Conservation (phyloP, 2,888 invertebrate species). For the Rhyacophila evoluta region DNA sequence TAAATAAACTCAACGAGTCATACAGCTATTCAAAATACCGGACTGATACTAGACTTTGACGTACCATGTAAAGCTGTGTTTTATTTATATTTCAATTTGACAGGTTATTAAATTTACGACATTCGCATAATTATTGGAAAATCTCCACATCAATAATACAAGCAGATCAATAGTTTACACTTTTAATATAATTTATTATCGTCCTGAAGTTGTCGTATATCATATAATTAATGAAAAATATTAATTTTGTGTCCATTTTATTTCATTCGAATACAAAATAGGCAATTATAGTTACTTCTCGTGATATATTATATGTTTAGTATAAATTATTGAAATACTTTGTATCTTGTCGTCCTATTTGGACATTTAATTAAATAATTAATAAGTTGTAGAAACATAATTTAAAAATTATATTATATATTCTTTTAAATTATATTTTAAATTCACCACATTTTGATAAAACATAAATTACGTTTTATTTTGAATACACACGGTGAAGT, state of each 20-base stretch:
- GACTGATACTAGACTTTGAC: too few species aligned
- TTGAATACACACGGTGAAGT: too few species aligned
- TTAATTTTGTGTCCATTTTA: neutral
- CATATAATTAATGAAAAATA: neutral
- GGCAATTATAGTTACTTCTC: neutral
- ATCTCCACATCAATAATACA: neutral
- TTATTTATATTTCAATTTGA: neutral
- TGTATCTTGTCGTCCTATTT: too few species aligned
- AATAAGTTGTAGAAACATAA: too few species aligned
- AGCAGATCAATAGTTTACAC: neutral
- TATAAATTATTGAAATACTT: too few species aligned
- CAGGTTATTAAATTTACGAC: neutral
- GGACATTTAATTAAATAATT: too few species aligned
- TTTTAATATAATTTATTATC: neutral
- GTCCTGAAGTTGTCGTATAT: neutral
- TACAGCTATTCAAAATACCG: too few species aligned
- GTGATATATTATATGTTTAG: too few species aligned
- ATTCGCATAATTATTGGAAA: neutral
- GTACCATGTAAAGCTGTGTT: neutral
- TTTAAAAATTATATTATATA: too few species aligned
- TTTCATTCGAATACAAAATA: neutral
- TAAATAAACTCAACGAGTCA: neutral
- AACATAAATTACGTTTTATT: too few species aligned
- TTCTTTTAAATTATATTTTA: too few species aligned
- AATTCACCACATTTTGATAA: too few species aligned